Evolutionary conservation across 2,888 invertebrate genomes (phyloP), one percentile per base, ranked within the genome.

Genomic region (Gymnosoma rotundatum): DNA sequence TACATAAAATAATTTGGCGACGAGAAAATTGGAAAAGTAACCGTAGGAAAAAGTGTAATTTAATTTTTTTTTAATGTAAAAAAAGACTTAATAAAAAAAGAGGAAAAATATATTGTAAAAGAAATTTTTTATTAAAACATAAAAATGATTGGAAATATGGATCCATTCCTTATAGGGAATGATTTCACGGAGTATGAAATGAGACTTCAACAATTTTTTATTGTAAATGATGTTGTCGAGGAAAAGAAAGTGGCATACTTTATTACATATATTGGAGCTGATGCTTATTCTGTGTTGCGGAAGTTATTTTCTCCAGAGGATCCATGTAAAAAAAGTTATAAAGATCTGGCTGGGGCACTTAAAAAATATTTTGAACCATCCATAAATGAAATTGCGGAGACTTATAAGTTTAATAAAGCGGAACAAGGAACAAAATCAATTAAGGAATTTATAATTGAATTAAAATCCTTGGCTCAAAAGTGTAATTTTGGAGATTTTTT

Each of bases 371-470:
- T 82, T 58, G 72, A 70, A 21, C 76, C 72, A 66, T 50, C 52
- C 14, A 70, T 72, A 36, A 67, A 67, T 9, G 66, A 67, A 52
- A 67, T 64, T 25, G 64, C 64, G 2, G 64, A 64, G n/a, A 72
- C 64, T 10, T 78, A 81, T 21, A 85, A 83, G 67, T 85, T 79
- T 48, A 64, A 58, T 50, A 75, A 79, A 14, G 67, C 76, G 6
- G 78, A 75, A 45, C 72, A 85, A 67, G 76, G 63, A 18, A 42
- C 72, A 54, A 78, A 64, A 63, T 61, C 74, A 9, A 45, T 74
- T 25, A 21, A 61, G 61, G 73, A 83, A 45, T 83, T 60, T 50
- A 83, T 58, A n/a, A 74, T 82, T 0, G 79, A 82, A 70, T 36
- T 79, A 3, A 78, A 82, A 32, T 66, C 63, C 12, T 45, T 67